Percentiles rank a stretch among this genome's conserved stretches.
phyloP scores from a whole-genome alignment of 2,113 vertebrate species.

The Crotalus tigris region DNA sequence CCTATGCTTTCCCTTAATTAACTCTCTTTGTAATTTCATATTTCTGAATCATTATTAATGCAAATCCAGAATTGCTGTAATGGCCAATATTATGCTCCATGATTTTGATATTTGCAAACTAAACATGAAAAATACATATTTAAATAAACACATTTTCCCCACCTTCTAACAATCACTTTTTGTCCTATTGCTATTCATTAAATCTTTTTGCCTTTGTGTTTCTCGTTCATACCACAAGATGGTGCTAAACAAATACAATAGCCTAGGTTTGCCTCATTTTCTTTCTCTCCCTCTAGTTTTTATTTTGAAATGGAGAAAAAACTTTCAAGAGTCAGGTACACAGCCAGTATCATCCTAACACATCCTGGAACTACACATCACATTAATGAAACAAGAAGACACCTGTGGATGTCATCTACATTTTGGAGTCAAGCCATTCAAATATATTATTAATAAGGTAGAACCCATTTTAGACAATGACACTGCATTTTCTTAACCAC shows the following conservation, averaged over 20 bases:
- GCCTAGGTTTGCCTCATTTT: not conserved
- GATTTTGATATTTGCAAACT: not conserved
- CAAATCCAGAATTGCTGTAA: not conserved
- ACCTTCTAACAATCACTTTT: not conserved
- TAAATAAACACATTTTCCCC: not conserved
- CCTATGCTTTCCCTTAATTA: not conserved
- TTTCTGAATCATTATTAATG: not conserved
- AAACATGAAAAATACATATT: not conserved
- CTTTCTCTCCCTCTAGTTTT: not conserved
- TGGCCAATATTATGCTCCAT: not conserved
- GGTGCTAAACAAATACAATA: slow-evolving; percentile 55
- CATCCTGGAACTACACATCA: too few species aligned
- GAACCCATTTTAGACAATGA: not conserved
- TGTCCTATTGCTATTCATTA: not conserved
- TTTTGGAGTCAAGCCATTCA: not conserved
- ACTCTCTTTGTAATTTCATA: not conserved
- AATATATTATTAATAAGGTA: not conserved
- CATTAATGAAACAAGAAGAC: not conserved
- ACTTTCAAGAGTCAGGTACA: not conserved
- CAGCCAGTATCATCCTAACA: too few species aligned
- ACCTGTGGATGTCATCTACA: not conserved
- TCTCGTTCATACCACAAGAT: slow-evolving; percentile 44
- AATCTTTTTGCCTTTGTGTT: slow-evolving; percentile 3
- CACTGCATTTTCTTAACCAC: not conserved
- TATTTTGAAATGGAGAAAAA: not conserved